Conservation (phyloP, 2,113 vertebrate species). For the Pseudorasbora parva region DNA sequence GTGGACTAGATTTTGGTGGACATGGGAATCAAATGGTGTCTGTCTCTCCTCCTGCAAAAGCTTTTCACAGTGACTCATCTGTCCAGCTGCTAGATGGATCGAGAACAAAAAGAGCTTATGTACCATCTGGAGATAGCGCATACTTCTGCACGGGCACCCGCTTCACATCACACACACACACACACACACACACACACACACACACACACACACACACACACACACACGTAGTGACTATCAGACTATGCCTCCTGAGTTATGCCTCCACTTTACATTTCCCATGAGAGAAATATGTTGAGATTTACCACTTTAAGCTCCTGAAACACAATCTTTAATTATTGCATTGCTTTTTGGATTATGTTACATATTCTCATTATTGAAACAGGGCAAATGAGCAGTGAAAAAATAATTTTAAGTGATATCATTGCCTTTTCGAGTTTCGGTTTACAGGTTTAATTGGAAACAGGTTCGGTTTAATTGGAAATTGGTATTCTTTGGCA, state of each 20-base stretch:
- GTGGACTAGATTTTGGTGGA: neutral
- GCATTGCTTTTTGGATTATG: neutral
- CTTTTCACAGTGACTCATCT: constrained; percentile 62
- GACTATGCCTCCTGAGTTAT: constrained; percentile 1
- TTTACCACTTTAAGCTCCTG: neutral
- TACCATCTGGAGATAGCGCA: constrained; percentile 61
- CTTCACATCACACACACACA: neutral
- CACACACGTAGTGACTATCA: neutral
- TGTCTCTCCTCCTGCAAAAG: constrained; percentile 39
- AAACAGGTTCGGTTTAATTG: neutral
- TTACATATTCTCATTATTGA: no score
- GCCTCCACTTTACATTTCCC: constrained; percentile 17
- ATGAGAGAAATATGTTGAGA: constrained; percentile 27
- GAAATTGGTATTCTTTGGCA: neutral
- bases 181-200: no score
- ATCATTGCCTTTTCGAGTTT: neutral
- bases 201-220: no score
- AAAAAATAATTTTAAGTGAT: neutral
- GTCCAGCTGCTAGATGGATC: constrained; percentile 62
- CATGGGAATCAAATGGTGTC: constrained; percentile 41
- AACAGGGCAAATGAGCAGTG: neutral
- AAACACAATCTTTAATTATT: neutral
- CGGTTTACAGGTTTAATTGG: neutral
- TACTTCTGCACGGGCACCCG: constrained; percentile 37
- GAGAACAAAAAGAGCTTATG: constrained; percentile 62